phyloP scores from a whole-genome alignment of 2,797 vertebrate species.

The Urophycis tenuis region DNA sequence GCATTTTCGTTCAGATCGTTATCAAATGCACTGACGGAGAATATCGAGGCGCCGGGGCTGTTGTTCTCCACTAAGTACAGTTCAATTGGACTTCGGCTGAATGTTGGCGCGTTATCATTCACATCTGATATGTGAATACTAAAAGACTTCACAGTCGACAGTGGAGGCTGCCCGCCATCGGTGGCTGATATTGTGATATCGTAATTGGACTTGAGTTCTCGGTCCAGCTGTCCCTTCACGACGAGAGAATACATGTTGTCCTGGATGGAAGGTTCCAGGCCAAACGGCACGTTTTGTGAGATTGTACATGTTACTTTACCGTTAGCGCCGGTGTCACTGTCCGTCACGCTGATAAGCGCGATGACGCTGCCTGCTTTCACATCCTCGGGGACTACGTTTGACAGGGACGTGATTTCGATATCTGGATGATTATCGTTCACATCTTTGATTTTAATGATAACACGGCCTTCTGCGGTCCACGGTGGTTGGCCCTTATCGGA shows the following conservation, averaged over 20 bases:
- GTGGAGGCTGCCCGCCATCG: conserved; percentile 59
- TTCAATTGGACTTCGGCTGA: conserved; percentile 52
- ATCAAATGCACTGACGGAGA: conserved; percentile 68
- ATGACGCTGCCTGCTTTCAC: conserved; percentile 62
- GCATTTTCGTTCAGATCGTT: conserved; percentile 76
- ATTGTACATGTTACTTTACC: conserved; percentile 64
- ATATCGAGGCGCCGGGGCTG: conserved; percentile 40
- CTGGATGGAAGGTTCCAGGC: conserved; percentile 58
- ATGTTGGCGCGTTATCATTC: conserved; percentile 65
- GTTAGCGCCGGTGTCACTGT: conserved; percentile 63
- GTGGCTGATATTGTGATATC: conserved; percentile 61
- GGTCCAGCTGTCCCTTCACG: conserved; percentile 56
- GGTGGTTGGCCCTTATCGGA: conserved; percentile 57
- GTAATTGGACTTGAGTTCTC: conserved; percentile 58
- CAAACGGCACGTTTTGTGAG: conserved; percentile 54
- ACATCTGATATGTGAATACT: conserved; percentile 61
- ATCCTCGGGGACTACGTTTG: conserved; percentile 54
- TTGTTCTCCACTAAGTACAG: conserved; percentile 70
- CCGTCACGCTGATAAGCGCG: conserved; percentile 60
- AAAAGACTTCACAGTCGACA: conserved; percentile 49
- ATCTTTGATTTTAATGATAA: conserved; percentile 63
- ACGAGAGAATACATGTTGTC: conserved; percentile 68
- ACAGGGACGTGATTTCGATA: conserved; percentile 64
- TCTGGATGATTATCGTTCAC: conserved; percentile 66
- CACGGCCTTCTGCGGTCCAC: conserved; percentile 34